Conservation (phyloP, 2,797 vertebrate species). For the Mormyrops attenuatus region DNA sequence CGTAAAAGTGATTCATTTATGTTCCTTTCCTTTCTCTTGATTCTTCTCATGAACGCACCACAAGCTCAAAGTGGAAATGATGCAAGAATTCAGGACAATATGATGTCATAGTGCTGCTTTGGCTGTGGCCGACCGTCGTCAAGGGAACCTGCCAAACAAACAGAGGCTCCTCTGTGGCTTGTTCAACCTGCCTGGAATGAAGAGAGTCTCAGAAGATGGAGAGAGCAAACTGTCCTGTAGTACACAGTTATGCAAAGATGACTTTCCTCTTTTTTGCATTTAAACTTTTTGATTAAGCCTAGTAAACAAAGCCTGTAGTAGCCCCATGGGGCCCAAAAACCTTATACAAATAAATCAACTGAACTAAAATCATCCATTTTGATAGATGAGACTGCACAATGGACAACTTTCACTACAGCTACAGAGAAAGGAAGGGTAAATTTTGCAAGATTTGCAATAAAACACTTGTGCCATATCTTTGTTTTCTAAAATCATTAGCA, state of each 20-base stretch:
- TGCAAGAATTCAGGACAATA: conserved; percentile 11
- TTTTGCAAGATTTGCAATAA: not conserved
- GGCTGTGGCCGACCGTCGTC: conserved; percentile 38
- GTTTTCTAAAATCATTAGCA: not conserved
- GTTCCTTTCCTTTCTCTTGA: conserved; percentile 19
- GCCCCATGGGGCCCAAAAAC: not conserved
- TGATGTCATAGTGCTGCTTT: conserved; percentile 21
- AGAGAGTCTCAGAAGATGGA: not conserved
- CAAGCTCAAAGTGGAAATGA: conserved; percentile 27
- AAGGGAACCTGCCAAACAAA: conserved; percentile 52
- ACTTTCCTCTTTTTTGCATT: not conserved
- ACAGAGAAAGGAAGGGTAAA: not conserved
- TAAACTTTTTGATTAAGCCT: not conserved
- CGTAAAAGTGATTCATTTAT: not conserved
- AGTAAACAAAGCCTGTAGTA: not conserved
- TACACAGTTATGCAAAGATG: not conserved
- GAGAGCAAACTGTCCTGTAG: not conserved
- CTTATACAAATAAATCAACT: not conserved
- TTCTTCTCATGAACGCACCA: conserved; percentile 34
- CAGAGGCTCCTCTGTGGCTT: conserved; percentile 21
- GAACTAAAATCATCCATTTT: not conserved
- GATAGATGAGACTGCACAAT: not conserved
- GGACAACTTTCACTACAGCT: not conserved
- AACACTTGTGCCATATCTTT: not conserved
- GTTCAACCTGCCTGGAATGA: not conserved